These are phyloP conservation scores for Chloropsis cyanopogon DNA, from an alignment of 2,113 vertebrate species.

Conservation along the genomic window DNA sequence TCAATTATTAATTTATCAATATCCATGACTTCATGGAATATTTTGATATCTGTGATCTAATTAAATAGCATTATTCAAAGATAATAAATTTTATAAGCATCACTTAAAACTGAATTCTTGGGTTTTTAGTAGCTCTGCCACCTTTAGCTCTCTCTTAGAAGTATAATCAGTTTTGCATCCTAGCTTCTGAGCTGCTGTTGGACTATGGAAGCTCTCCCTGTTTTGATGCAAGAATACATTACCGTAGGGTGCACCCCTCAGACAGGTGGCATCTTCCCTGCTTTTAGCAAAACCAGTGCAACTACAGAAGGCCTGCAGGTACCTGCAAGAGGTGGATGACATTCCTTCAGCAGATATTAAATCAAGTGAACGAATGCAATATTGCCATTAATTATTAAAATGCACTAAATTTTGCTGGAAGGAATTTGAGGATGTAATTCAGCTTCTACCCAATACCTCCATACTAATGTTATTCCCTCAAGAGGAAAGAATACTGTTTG, in stretches of 20 bases:
- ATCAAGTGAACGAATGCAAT: neutral
- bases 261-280: neutral
- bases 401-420: neutral
- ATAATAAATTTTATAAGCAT: constrained; percentile 30
- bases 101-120: constrained; percentile 15
- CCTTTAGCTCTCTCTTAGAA: neutral
- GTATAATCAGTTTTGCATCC: constrained; percentile 5
- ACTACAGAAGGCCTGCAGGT: neutral
- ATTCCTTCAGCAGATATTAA: neutral
- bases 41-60: constrained; percentile 37
- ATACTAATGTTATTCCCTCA: neutral
- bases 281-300: neutral
- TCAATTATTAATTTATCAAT: constrained; percentile 60
- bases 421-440: neutral
- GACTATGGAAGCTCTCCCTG: neutral
- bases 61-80: constrained; percentile 58
- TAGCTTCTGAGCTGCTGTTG: neutral
- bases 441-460: neutral
- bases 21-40: constrained; percentile 22
- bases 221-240: neutral
- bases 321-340: neutral
- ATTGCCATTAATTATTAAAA: neutral
- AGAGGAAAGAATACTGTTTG: neutral
- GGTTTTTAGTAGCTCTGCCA: constrained; percentile 24
- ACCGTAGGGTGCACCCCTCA: neutral